Base-by-base conservation (phyloP, 2,888 invertebrate genomes). In the Catocala nupta region DNA sequence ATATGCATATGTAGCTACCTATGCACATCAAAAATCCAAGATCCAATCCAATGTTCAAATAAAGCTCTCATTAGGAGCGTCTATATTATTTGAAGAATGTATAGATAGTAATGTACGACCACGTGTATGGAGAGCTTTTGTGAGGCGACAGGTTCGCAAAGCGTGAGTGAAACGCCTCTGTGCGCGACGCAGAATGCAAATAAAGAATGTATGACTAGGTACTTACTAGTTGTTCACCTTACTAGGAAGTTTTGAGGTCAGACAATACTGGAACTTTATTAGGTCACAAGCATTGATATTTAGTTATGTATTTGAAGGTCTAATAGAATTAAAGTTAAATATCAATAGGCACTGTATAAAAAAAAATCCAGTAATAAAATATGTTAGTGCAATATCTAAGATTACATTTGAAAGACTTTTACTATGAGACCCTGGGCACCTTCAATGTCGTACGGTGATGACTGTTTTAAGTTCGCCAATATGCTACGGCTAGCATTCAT, bases 141-240 rank as follows among this genome's bases (percentile, higher is more conserved):
- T 63, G 54, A 53, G 56, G 63, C 59, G 71, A 60, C 59, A 61
- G 68, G 64, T 58, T 63, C 50, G 61, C 53, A 49, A 65, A 55
- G 76, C 77, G 78, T 79, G 78, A 83, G 80, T 79, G 79, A 84
- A 84, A 82, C 68, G 70, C 59, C 58, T 62, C 59, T 63, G 71
- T 69, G 74, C 70, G 79, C 83, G 61, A 73, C 68, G 74, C 75
- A 70, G 77, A 71, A 84, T 82, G 82, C 79, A 81, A 83, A 86
- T 84, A 68, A 75, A 67, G 64, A 69, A 65, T 70, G 63, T 65
- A 56, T 66, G 16, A 67, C 65, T 71, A 63, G 68, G 1, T 67
- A 59, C 65, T 66, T 71, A 71, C 70, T 66, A 70, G 71, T 77
- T 72, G 65, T 69, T 63, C 57, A 75, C 44, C 58, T 70, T 75